Percentiles rank a stretch among this genome's conserved stretches.
Evolutionary conservation across 2,888 invertebrate genomes (phyloP).

Genomic region (Gnatocerus cornutus): DNA sequence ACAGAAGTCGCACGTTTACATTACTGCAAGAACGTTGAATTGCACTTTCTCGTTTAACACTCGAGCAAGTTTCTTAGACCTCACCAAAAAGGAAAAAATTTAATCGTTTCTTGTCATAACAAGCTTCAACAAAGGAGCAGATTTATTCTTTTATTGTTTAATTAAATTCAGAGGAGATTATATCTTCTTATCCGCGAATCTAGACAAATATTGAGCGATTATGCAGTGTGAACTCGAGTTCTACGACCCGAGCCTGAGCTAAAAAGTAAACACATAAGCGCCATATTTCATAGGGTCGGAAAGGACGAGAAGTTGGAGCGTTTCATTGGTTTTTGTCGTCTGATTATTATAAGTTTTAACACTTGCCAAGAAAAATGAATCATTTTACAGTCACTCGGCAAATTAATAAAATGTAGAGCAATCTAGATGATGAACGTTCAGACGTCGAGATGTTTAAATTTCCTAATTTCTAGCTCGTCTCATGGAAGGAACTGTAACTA

Average conservation of each 20-base stretch:
- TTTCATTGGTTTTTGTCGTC: background rate
- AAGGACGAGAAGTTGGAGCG: no score
- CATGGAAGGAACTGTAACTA: background rate
- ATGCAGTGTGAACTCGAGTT: no score
- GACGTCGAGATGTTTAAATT: background rate
- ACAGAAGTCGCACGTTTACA: background rate
- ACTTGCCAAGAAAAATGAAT: background rate
- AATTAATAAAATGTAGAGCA: background rate
- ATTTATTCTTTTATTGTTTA: background rate
- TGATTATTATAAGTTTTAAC: background rate
- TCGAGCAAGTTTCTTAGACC: background rate
- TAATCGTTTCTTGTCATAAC: background rate
- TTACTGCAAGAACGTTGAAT: background rate
- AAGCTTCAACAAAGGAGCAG: background rate
- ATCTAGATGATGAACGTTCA: background rate
- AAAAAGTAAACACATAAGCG: no score
- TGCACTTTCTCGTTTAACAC: background rate
- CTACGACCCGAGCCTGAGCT: no score
- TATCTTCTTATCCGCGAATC: no score
- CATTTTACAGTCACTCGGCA: background rate
- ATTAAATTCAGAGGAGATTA: background rate
- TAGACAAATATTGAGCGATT: no score
- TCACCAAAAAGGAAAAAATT: background rate
- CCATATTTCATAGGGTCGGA: no score
- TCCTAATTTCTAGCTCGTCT: background rate